These are phyloP conservation scores for Apteryx owenii DNA, from an alignment of 2,113 vertebrate species.

Conservation along the genomic window DNA sequence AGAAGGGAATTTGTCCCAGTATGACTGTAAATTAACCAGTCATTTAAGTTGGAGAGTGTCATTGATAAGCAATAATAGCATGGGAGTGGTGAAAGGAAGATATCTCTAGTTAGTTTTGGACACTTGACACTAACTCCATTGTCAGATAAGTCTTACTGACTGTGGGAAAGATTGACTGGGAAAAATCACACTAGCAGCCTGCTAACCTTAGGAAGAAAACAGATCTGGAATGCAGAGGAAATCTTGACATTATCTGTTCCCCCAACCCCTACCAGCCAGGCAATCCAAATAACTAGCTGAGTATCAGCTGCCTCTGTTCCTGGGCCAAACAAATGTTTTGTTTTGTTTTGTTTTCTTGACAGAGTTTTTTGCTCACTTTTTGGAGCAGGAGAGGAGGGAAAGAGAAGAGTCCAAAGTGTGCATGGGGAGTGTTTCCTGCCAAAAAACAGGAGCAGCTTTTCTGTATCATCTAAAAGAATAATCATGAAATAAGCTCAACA, in stretches of 20 bases:
- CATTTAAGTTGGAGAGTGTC: conserved; percentile 59
- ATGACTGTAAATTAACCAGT: conserved; percentile 60
- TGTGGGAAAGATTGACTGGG: conserved; percentile 68
- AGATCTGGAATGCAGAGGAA: conserved; percentile 55
- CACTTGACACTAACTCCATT: conserved; percentile 61
- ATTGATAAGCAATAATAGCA: conserved; percentile 55
- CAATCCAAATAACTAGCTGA: conserved; percentile 41
- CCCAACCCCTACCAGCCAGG: background rate
- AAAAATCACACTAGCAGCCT: conserved; percentile 54
- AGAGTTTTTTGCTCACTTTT: conserved; percentile 1
- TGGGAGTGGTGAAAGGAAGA: conserved; percentile 65
- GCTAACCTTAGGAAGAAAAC: conserved; percentile 52
- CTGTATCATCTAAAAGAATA: background rate
- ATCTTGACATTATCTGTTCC: conserved; percentile 62
- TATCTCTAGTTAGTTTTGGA: conserved; percentile 76
- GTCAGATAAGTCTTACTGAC: conserved; percentile 64
- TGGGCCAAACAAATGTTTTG: background rate
- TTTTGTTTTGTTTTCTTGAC: background rate
- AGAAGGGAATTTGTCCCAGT: conserved; percentile 40
- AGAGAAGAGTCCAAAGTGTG: background rate
- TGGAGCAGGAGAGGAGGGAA: background rate
- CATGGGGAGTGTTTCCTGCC: conserved; percentile 7
- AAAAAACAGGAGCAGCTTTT: conserved; percentile 8
- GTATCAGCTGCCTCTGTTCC: conserved; percentile 39
- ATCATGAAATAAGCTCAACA: background rate